These are phyloP conservation scores for Orchesella cincta DNA, from an alignment of 1,140 invertebrate species.

Conservation along the genomic window DNA sequence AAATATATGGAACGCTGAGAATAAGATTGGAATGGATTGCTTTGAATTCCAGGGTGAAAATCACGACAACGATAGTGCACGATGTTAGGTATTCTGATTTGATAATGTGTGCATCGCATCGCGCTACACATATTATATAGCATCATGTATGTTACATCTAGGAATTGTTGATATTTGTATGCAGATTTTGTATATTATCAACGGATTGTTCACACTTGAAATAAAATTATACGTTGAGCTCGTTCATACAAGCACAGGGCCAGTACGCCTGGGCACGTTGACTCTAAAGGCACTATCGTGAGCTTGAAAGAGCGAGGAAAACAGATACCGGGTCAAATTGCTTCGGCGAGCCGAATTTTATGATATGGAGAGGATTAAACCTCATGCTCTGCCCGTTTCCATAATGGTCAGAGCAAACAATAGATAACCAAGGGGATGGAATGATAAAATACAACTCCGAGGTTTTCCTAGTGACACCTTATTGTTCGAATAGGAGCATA, in stretches of 20 bases:
- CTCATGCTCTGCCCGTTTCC: neutral
- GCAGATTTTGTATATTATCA: too few relatives aligned
- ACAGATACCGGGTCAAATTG: slow-evolving; percentile 7
- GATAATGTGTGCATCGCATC: neutral
- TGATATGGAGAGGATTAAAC: neutral
- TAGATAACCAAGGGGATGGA: neutral
- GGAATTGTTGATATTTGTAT: too few relatives aligned
- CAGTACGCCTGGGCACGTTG: neutral
- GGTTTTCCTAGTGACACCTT: slow-evolving; percentile 9
- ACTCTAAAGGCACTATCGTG: too few relatives aligned
- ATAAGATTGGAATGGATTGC: neutral
- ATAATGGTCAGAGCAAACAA: slow-evolving; percentile 16
- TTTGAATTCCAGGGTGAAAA: neutral
- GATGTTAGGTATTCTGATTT: neutral
- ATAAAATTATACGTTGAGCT: slow-evolving; percentile 17
- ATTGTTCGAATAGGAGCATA: slow-evolving; percentile 1
- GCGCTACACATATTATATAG: too few relatives aligned
- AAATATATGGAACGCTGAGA: neutral
- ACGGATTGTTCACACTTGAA: slow-evolving; percentile 25
- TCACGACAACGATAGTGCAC: neutral
- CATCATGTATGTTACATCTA: too few relatives aligned
- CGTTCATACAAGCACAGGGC: neutral
- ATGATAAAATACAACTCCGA: slow-evolving; percentile 17
- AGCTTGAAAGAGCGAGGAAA: neutral
- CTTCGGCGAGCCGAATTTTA: slow-evolving; percentile 5